These are phyloP conservation scores for Archips xylosteana DNA, from an alignment of 2,888 invertebrate species.

Conservation along the genomic window DNA sequence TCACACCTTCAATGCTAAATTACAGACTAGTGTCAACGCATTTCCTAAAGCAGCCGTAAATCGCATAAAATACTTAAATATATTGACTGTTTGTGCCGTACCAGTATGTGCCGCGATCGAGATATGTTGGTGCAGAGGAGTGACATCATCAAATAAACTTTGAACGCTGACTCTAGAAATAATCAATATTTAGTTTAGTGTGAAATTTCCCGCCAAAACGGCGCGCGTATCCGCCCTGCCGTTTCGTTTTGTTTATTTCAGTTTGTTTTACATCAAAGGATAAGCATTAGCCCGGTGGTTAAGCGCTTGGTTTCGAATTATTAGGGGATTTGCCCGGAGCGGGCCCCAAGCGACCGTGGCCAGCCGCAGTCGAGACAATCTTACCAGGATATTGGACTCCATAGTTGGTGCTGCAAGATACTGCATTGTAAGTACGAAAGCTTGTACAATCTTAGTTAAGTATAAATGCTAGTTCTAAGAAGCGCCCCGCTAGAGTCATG, in stretches of 20 bases:
- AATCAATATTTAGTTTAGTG: conserved; percentile 61
- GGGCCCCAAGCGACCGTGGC: conserved; percentile 75
- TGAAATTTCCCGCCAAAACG: conserved; percentile 74
- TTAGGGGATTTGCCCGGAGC: conserved; percentile 65
- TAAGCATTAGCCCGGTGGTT: conserved; percentile 75
- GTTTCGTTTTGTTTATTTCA: conserved; percentile 82
- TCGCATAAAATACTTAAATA: conserved; percentile 53
- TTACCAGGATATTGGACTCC: conserved; percentile 83
- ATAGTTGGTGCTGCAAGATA: conserved; percentile 83
- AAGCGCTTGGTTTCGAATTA: conserved; percentile 68
- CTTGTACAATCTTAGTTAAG: conserved; percentile 6
- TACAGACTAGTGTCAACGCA: conserved; percentile 97
- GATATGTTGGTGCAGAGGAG: conserved; percentile 86
- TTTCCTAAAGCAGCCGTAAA: conserved; percentile 97
- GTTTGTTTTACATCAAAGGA: conserved; percentile 83
- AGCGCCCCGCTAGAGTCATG: conserved; percentile 5
- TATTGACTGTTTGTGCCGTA: conserved; percentile 71
- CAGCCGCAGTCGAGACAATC: conserved; percentile 77
- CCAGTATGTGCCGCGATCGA: conserved; percentile 90
- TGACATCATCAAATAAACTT: conserved; percentile 79
- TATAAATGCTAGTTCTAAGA: background rate
- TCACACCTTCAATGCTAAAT: conserved; percentile 91
- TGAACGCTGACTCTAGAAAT: conserved; percentile 49
- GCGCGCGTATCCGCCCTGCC: conserved; percentile 71
- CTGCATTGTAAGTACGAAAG: conserved; percentile 79